Evolutionary conservation across 2,888 invertebrate genomes (phyloP).

Genomic region (Apamea epomidion): DNA sequence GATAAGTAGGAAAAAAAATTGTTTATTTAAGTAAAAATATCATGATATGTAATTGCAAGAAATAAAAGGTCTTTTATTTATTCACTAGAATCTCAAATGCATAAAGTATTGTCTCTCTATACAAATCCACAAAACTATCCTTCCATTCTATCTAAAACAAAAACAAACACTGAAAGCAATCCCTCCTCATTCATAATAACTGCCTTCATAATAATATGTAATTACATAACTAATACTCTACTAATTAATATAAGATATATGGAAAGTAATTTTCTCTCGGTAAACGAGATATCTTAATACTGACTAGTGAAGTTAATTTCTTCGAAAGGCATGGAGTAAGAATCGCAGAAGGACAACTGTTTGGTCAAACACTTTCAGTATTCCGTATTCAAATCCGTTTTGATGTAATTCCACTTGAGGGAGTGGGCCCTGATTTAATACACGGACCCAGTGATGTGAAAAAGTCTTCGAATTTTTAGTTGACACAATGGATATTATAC

Average conservation of each 20-base stretch:
- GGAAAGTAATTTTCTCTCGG: slow-evolving; percentile 64
- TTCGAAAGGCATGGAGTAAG: slow-evolving; percentile 14
- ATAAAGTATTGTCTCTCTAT: no score
- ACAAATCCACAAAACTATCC: not conserved
- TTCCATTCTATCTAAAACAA: not conserved
- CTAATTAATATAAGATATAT: slow-evolving; percentile 57
- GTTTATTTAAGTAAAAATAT: no score
- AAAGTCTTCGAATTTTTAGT: not conserved
- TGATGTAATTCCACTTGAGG: not conserved
- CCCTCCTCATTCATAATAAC: slow-evolving; percentile 14
- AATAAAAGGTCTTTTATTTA: no score
- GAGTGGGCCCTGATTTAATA: not conserved
- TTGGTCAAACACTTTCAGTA: not conserved
- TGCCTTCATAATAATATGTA: slow-evolving; percentile 40
- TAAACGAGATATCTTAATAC: slow-evolving; percentile 67
- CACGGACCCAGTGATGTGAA: not conserved
- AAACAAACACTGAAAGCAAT: slow-evolving; percentile 21
- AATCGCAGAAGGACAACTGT: not conserved
- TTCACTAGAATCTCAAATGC: no score
- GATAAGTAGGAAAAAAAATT: no score
- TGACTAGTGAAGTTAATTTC: slow-evolving; percentile 60
- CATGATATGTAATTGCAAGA: no score
- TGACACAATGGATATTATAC: no score
- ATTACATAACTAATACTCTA: slow-evolving; percentile 54
- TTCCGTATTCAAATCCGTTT: not conserved